Conservation (phyloP, 2,113 vertebrate species). For the Willisornis vidua region DNA sequence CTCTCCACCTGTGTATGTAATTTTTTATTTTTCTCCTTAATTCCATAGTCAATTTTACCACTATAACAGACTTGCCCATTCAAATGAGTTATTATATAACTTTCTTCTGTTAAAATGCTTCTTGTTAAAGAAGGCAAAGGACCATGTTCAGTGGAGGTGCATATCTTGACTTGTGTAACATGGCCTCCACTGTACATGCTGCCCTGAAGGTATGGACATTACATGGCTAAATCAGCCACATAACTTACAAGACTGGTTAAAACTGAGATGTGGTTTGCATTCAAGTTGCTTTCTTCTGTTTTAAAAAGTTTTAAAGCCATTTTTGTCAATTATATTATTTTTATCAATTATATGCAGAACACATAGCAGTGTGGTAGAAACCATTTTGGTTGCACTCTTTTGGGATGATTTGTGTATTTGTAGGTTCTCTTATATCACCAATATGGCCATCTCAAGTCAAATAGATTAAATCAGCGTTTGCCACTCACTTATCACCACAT, state of each 20-base stretch:
- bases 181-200: background rate
- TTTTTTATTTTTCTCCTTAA: background rate
- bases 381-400: background rate
- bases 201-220: background rate
- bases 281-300: background rate
- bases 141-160: rapidly evolving
- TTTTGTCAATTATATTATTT: background rate
- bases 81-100: background rate
- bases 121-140: background rate
- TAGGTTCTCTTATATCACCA: background rate
- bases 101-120: background rate
- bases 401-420: background rate
- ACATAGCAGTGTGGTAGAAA: background rate
- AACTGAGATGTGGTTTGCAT: background rate
- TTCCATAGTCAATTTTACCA: background rate
- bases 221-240: background rate
- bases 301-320: background rate
- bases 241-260: background rate
- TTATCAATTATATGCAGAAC: background rate
- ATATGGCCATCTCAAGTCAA: background rate
- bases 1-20: background rate
- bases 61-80: background rate
- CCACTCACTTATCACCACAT: background rate
- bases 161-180: background rate
- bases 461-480: background rate